Percentiles rank a stretch among this genome's conserved stretches.
These are phyloP conservation scores for Enteromius mattozi DNA, from an alignment of 2,797 vertebrate species.

Conservation along the genomic window DNA sequence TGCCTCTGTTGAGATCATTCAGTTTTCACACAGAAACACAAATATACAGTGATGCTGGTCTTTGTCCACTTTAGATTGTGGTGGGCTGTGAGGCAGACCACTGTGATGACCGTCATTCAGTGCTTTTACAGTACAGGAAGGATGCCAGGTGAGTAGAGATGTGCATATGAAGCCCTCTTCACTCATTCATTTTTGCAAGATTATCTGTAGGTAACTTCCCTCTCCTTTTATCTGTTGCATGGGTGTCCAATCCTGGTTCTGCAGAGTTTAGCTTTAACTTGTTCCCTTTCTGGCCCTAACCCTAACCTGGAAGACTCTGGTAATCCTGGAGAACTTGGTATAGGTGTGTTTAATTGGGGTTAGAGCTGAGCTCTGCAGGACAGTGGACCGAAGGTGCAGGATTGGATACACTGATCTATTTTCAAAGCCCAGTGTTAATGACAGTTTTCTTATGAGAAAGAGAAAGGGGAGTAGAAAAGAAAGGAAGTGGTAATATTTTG, in stretches of 20 bases:
- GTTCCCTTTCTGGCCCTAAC: not conserved
- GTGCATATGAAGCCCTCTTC: not conserved
- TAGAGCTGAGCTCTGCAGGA: not conserved
- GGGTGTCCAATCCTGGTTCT: not conserved
- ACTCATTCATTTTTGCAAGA: not conserved
- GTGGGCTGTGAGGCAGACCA: slow-evolving; percentile 94
- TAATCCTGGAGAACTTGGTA: not conserved
- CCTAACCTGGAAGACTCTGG: not conserved
- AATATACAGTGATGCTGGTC: not conserved
- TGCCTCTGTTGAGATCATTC: not conserved
- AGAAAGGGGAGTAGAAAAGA: not conserved
- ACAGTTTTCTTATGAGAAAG: not conserved
- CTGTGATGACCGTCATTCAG: slow-evolving; percentile 94
- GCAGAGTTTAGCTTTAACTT: not conserved
- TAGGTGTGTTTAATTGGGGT: not conserved
- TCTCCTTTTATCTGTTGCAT: not conserved
- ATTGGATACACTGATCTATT: not conserved
- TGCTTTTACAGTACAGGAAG: slow-evolving; percentile 95
- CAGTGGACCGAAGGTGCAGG: not conserved
- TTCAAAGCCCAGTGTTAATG: not conserved
- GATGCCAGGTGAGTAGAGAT: slow-evolving; percentile 86
- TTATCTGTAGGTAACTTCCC: not conserved
- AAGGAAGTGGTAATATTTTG: not conserved
- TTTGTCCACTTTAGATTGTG: slow-evolving; percentile 85
- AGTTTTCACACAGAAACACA: not conserved